Evolutionary conservation across 2,888 invertebrate species (phyloP), one percentile per base, ranked within the genome.

Genomic region (Timema podura): DNA sequence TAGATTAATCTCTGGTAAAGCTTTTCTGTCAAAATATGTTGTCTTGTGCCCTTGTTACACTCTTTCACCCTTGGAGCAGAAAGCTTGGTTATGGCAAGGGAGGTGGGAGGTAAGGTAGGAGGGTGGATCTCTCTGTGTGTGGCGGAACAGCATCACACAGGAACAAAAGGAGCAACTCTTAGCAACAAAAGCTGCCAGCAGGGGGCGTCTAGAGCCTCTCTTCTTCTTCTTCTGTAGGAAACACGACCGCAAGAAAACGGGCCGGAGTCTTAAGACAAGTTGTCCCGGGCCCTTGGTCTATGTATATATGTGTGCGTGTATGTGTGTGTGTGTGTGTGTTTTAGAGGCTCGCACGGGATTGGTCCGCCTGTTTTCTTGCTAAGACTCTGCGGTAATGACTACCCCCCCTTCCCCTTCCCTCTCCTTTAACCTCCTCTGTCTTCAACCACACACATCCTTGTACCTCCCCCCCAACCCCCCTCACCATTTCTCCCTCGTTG

Each of bases 131-230:
- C 30, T 13, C 44, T 44, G 61, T 61, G 61, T 61, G 61, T 9
- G 61, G 16, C 61, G 61, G 61, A 61, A 61, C 61, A 61, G 61
- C 61, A 61, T 61, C 61, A 61, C 61, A 61, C 61, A 61, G 61
- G 61, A 61, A 61, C 61, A 61, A 61, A 61, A 61, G 61, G 61
- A 61, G 61, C 61, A 61, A 61, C 61, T 61, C 61, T 61, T 61
- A 61, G 61, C 44, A 61, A 61, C 61, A 61, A 61, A 61, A 61
- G 61, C 61, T 61, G 61, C 44, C 61, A 61, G 61, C 51, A n/a
- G 51, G 11, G 30, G 30, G 30, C 30, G 30, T 30, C 30, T 30
- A 30, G 30, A 30, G 30, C 30, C 30, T 30, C 3, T 30, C 30
- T 30, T 30, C 30, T 30, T 30, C 30, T 30, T 30, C 30, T 30